Percentiles rank a stretch among this genome's conserved stretches.
Evolutionary conservation across 2,888 invertebrate species (phyloP).

Genomic region (Cosmia pyralina): DNA sequence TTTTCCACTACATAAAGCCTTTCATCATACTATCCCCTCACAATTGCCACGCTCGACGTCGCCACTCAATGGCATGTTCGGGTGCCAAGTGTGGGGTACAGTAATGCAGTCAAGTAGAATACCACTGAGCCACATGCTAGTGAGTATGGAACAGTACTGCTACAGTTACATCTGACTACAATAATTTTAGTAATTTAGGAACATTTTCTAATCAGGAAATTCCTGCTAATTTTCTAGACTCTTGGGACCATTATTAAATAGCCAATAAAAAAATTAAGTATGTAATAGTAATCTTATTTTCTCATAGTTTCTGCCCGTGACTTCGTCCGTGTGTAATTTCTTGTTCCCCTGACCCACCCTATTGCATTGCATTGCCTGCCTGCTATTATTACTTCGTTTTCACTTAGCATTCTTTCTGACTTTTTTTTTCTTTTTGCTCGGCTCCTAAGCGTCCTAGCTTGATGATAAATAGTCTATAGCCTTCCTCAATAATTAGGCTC

Average conservation of each 20-base stretch:
- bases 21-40: slow-evolving; percentile 49
- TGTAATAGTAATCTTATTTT: neutral
- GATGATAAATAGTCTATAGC: no score
- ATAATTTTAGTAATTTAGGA: no score
- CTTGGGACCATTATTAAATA: neutral
- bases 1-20: neutral
- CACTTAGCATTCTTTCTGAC: no score
- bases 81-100: slow-evolving; percentile 69
- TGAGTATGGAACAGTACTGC: slow-evolving; percentile 60
- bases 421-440: no score
- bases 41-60: slow-evolving; percentile 59
- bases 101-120: slow-evolving; percentile 60
- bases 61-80: slow-evolving; percentile 47
- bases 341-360: no score
- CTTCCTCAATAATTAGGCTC: no score
- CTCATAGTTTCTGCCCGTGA: neutral
- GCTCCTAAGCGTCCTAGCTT: no score
- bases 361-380: no score
- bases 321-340: no score
- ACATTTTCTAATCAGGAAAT: neutral
- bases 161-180: slow-evolving; percentile 25
- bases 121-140: slow-evolving; percentile 43
- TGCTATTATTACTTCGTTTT: no score
- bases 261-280: neutral
- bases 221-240: neutral